A percentile compares a stretch with the other conserved stretches of the same genome.
Evolutionary conservation across 2,888 invertebrate species (phyloP).

Genomic region (Apantesis nais): DNA sequence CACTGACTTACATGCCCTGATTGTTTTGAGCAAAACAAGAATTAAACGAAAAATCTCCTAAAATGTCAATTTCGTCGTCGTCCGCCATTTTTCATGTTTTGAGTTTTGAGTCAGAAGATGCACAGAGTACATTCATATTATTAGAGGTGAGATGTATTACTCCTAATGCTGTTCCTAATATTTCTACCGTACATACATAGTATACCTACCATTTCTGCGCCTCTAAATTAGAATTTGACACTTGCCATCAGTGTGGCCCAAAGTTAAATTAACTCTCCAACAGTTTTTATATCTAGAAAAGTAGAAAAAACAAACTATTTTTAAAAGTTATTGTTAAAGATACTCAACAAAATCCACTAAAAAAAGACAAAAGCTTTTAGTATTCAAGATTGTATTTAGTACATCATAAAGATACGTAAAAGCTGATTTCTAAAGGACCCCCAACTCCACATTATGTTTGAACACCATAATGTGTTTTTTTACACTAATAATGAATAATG

Average conservation of each 20-base stretch:
- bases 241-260: too few relatives aligned
- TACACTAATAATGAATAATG: not conserved
- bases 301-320: too few relatives aligned
- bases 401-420: not conserved
- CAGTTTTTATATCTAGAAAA: too few relatives aligned
- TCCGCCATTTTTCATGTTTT: conserved; percentile 84
- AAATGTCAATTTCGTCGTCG: conserved; percentile 90
- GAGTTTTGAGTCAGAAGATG: not conserved
- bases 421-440: not conserved
- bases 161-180: too few relatives aligned
- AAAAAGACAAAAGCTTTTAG: conserved; percentile 15
- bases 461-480: not conserved
- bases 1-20: conserved; percentile 84
- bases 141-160: too few relatives aligned
- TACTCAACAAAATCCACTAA: conserved; percentile 15
- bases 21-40: conserved; percentile 86
- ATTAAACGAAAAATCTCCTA: conserved; percentile 90
- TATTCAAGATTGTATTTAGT: conserved; percentile 1
- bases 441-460: not conserved
- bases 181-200: too few relatives aligned
- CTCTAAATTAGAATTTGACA: too few relatives aligned
- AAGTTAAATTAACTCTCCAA: too few relatives aligned
- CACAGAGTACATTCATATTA: too few relatives aligned
- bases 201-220: too few relatives aligned
- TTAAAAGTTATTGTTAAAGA: conserved; percentile 16